phyloP scores from a whole-genome alignment of 2,797 vertebrate genomes.

The Siniperca scherzeri region DNA sequence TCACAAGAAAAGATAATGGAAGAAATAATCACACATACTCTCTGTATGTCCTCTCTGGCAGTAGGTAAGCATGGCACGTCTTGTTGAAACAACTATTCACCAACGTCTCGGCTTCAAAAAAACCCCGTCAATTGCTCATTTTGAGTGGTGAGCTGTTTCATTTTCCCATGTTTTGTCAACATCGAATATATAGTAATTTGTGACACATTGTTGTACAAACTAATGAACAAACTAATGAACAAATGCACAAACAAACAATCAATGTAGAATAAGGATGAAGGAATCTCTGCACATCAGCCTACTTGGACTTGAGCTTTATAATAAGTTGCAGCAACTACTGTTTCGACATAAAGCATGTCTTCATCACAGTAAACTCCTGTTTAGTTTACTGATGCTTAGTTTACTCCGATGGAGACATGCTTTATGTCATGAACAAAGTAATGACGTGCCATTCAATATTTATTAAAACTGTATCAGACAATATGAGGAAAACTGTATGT shows the following conservation, averaged over 20 bases:
- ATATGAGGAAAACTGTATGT: no score
- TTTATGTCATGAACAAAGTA: no score
- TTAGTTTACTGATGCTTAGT: background rate
- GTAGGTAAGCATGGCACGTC: background rate
- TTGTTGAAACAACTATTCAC: background rate
- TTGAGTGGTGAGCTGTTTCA: background rate
- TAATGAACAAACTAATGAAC: slow-evolving; percentile 9
- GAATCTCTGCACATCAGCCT: background rate
- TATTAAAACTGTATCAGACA: background rate
- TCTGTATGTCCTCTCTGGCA: background rate
- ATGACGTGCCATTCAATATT: background rate
- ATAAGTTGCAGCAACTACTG: background rate
- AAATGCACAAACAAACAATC: slow-evolving; percentile 4
- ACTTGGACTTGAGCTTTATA: background rate
- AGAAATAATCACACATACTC: slow-evolving; percentile 17
- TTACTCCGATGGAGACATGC: background rate
- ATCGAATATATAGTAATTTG: background rate
- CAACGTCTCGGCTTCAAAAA: background rate
- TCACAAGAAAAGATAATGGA: slow-evolving; percentile 18
- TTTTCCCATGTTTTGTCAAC: background rate
- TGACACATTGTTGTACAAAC: slow-evolving; percentile 6
- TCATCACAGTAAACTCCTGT: background rate
- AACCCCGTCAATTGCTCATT: background rate
- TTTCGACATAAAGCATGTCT: background rate
- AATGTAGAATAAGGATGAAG: background rate